Evolutionary conservation across 2,797 vertebrate genomes (phyloP).

Genomic region (Gallinago nigripennis): DNA sequence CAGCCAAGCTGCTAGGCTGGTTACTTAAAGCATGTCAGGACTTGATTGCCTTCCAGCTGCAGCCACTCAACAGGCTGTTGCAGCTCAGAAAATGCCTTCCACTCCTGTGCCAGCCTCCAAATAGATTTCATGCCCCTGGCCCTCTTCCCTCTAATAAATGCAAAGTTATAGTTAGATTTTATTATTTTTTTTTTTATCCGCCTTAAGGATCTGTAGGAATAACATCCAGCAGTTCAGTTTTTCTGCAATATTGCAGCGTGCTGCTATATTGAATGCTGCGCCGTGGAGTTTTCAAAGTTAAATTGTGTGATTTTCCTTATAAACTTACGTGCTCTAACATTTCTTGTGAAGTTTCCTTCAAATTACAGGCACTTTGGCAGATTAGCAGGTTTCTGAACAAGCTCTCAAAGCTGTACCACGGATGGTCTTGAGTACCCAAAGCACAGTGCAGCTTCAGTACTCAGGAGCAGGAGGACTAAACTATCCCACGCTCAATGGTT

Average conservation of each 20-base stretch:
- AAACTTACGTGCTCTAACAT: accelerated
- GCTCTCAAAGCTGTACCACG: neutral
- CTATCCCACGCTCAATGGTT: neutral
- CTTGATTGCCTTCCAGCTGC: neutral
- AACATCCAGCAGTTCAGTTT: neutral
- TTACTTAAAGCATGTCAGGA: neutral
- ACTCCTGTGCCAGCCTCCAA: neutral
- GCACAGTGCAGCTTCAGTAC: neutral
- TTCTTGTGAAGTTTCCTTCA: neutral
- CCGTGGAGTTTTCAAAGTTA: neutral
- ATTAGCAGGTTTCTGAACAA: neutral
- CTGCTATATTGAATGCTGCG: neutral
- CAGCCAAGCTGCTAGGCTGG: neutral
- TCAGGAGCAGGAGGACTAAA: neutral
- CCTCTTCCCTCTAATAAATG: neutral
- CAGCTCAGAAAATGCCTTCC: neutral
- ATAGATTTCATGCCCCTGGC: neutral
- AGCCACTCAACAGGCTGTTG: neutral
- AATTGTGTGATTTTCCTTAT: neutral
- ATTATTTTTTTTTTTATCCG: neutral
- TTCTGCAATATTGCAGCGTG: neutral
- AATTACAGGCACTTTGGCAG: neutral
- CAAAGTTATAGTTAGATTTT: neutral
- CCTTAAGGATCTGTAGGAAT: neutral
- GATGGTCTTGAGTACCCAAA: neutral